These are phyloP conservation scores for Lasioglossum baleicum DNA, from an alignment of 1,140 invertebrate species.

Conservation along the genomic window DNA sequence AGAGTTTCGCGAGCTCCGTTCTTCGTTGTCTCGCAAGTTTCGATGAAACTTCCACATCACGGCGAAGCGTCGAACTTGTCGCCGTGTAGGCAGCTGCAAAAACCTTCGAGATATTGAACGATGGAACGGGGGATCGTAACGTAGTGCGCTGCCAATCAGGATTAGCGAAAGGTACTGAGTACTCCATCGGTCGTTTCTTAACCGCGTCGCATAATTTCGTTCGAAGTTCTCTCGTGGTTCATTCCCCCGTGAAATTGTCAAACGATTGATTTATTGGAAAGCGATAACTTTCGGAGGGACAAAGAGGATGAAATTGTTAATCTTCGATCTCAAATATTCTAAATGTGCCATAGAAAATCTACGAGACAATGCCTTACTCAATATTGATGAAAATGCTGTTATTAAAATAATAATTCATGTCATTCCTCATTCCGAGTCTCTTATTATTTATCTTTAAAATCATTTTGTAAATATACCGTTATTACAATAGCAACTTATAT, in stretches of 20 bases:
- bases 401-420: too few relatives aligned
- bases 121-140: conserved; percentile 13
- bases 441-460: too few relatives aligned
- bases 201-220: conserved; percentile 18
- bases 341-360: background rate
- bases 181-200: conserved; percentile 20
- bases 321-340: too few relatives aligned
- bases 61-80: conserved; percentile 56
- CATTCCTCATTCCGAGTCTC: too few relatives aligned
- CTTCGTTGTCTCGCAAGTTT: conserved; percentile 55
- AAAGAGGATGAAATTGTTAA: too few relatives aligned
- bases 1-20: conserved; percentile 51
- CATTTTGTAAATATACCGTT: too few relatives aligned
- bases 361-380: background rate
- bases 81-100: conserved; percentile 44
- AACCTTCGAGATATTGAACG: conserved; percentile 33
- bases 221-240: conserved; percentile 14
- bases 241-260: conserved; percentile 18
- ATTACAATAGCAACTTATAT: too few relatives aligned
- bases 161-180: conserved; percentile 34
- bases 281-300: background rate
- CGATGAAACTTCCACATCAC: conserved; percentile 43
- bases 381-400: too few relatives aligned
- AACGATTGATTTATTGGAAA: background rate
- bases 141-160: conserved; percentile 59